Conservation (phyloP, 2,113 vertebrate species). For the Chionis minor region DNA sequence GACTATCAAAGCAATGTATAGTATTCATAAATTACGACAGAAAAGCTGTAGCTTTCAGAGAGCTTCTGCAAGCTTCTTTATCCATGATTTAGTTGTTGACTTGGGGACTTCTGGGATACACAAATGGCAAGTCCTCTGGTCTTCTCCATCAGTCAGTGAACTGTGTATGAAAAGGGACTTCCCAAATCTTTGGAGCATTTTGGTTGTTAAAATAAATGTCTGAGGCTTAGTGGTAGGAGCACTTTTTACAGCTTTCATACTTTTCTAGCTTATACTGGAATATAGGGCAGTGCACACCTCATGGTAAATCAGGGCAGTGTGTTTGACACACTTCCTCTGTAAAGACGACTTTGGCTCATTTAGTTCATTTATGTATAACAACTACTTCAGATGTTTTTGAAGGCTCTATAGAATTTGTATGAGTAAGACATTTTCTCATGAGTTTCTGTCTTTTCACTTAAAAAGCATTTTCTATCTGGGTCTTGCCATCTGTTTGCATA, state of each 20-base stretch:
- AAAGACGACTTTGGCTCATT: conserved; percentile 5
- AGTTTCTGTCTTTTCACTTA: conserved; percentile 51
- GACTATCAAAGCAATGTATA: neutral
- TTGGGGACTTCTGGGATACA: neutral
- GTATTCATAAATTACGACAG: neutral
- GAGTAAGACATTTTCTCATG: conserved; percentile 38
- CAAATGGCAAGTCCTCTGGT: neutral
- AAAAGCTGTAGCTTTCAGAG: neutral
- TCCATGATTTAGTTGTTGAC: neutral
- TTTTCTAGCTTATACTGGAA: neutral
- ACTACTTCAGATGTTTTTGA: conserved; percentile 41
- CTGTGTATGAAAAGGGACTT: neutral
- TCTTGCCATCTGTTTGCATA: conserved; percentile 63
- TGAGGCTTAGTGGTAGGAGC: neutral
- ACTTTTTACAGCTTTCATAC: neutral
- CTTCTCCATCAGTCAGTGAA: neutral
- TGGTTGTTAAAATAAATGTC: neutral
- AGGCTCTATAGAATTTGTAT: conserved; percentile 19
- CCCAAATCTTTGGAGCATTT: neutral
- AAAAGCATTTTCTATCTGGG: conserved; percentile 61
- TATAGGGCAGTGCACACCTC: neutral
- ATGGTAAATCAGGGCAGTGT: neutral
- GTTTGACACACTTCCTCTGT: neutral
- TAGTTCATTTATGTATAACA: conserved; percentile 30
- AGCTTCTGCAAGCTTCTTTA: neutral